Evolutionary conservation across 2,113 vertebrate genomes (phyloP).

Genomic region (Cisticola juncidis): DNA sequence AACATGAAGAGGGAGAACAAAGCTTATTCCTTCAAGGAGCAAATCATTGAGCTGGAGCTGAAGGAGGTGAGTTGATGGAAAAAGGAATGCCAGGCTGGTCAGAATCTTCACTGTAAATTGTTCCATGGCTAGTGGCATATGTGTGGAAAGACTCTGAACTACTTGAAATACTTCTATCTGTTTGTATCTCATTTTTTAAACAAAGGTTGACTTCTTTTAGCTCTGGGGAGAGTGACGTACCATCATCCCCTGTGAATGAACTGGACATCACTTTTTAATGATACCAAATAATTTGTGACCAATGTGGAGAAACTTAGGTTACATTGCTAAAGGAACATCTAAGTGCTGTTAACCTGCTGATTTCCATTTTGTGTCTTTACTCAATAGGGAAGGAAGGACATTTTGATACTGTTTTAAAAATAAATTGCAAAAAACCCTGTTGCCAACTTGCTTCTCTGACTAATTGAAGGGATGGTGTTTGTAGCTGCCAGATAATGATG

Average conservation of each 20-base stretch:
- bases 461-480: background rate
- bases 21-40: conserved; percentile 97
- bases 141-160: background rate
- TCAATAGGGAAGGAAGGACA: background rate
- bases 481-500: background rate
- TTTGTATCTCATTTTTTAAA: background rate
- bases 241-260: background rate
- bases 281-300: background rate
- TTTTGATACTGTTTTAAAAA: background rate
- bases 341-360: background rate
- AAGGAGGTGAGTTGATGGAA: conserved; percentile 82
- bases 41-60: conserved; percentile 96
- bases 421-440: background rate
- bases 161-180: background rate
- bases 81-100: background rate
- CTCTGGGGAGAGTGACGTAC: background rate
- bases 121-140: background rate
- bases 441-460: background rate
- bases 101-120: background rate
- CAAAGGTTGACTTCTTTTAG: background rate
- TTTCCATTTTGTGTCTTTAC: background rate
- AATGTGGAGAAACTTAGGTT: background rate
- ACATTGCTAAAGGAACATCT: background rate
- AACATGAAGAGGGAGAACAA: conserved; percentile 99
- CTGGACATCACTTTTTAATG: background rate